Evolutionary conservation across 2,888 invertebrate genomes (phyloP).

Genomic region (Ethmia dodecea): DNA sequence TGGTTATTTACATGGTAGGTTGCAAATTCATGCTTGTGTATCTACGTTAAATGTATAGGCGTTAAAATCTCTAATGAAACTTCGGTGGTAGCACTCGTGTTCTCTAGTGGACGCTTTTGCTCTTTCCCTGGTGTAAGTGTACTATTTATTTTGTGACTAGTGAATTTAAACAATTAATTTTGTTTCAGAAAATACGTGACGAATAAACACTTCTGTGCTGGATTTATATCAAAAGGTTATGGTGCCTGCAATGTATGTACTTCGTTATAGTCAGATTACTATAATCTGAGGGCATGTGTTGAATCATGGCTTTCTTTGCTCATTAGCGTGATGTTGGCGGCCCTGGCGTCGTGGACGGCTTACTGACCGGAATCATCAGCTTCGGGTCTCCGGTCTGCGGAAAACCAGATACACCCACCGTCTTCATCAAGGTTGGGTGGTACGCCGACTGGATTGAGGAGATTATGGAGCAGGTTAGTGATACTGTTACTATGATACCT

Average conservation of each 20-base stretch:
- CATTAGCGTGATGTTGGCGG: slow-evolving; percentile 54
- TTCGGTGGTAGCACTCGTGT: too few species aligned
- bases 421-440: slow-evolving; percentile 57
- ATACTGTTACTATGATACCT: background rate
- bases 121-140: too few species aligned
- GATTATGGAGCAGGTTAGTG: slow-evolving; percentile 45
- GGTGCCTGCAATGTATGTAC: slow-evolving; percentile 59
- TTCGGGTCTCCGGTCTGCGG: slow-evolving; percentile 59
- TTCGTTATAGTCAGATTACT: too few species aligned
- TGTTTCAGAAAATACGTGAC: slow-evolving; percentile 50
- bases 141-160: too few species aligned
- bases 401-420: slow-evolving; percentile 51
- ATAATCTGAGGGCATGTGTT: too few species aligned
- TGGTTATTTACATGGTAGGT: too few species aligned
- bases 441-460: slow-evolving; percentile 53
- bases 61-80: too few species aligned
- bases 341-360: slow-evolving; percentile 43
- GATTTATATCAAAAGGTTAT: slow-evolving; percentile 50
- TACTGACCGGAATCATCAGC: slow-evolving; percentile 48
- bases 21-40: too few species aligned
- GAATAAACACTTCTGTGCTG: slow-evolving; percentile 50
- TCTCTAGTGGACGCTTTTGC: too few species aligned
- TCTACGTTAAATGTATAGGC: too few species aligned
- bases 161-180: too few species aligned
- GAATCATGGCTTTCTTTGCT: too few species aligned